Evolutionary conservation across 2,888 invertebrate genomes (phyloP).

Genomic region (Drosophila cracens): DNA sequence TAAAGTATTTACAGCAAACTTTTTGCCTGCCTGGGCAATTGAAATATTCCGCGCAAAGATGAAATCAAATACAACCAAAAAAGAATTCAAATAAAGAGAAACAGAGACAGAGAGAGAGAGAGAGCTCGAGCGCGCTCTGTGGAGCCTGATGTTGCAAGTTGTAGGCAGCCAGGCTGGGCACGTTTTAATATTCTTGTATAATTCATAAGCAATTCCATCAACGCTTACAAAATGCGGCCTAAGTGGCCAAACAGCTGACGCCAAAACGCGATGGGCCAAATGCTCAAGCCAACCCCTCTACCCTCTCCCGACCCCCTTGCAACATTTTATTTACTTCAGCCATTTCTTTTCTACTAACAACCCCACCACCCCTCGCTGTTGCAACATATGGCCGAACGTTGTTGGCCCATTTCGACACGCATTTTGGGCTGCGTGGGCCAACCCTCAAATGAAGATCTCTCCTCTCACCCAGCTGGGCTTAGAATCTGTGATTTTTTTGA

Average conservation of each 20-base stretch:
- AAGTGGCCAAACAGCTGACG: constrained; percentile 85
- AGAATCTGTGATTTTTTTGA: constrained; percentile 63
- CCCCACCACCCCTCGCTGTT: constrained; percentile 1
- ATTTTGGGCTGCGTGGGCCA: constrained; percentile 42
- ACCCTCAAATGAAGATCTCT: constrained; percentile 67
- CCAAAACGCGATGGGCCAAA: constrained; percentile 49
- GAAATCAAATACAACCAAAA: constrained; percentile 52
- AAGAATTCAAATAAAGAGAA: constrained; percentile 7
- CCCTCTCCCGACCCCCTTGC: background rate
- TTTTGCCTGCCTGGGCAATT: constrained; percentile 62
- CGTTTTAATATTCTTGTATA: constrained; percentile 82
- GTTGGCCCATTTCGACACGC: constrained; percentile 51
- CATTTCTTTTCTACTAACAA: constrained; percentile 47
- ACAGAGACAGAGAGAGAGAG: background rate
- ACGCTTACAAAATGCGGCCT: constrained; percentile 78
- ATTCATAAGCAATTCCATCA: constrained; percentile 85
- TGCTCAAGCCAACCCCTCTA: background rate
- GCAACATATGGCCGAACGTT: constrained; percentile 67
- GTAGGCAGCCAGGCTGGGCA: constrained; percentile 51
- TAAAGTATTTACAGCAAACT: constrained; percentile 75
- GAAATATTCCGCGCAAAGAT: constrained; percentile 66
- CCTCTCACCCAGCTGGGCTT: background rate
- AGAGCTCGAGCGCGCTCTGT: background rate
- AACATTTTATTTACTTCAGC: constrained; percentile 71
- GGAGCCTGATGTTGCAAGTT: constrained; percentile 40